Evolutionary conservation across 2,797 vertebrate species (phyloP).

Genomic region (Schizopygopsis malacanthus): DNA sequence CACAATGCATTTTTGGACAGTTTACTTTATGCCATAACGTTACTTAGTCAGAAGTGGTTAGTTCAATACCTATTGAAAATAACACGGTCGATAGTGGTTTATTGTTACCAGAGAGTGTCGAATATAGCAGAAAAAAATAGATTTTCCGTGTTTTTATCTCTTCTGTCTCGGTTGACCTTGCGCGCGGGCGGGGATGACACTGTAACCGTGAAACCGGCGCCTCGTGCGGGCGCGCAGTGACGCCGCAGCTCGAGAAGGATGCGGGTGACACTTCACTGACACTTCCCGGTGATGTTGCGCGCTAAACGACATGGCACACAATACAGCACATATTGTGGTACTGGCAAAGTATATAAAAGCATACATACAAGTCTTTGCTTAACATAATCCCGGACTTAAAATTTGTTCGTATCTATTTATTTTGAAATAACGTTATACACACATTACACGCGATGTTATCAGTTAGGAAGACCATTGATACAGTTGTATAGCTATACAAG

Average conservation of each 20-base stretch:
- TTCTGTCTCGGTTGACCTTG: slow-evolving; percentile 63
- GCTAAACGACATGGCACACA: neutral
- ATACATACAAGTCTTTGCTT: neutral
- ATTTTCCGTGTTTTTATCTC: neutral
- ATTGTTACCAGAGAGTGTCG: neutral
- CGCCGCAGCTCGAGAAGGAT: slow-evolving; percentile 44
- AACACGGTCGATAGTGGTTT: neutral
- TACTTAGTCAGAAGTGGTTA: neutral
- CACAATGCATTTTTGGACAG: neutral
- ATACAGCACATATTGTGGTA: neutral
- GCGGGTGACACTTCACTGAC: neutral
- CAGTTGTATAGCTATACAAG: neutral
- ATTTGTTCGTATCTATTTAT: neutral
- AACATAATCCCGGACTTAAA: neutral
- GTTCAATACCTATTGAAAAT: neutral
- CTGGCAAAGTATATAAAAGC: neutral
- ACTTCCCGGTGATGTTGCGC: neutral
- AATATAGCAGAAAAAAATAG: neutral
- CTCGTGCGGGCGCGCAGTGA: slow-evolving; percentile 52
- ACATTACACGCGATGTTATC: neutral
- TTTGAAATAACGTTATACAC: neutral
- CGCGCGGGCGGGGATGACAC: slow-evolving; percentile 54
- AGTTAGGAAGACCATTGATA: neutral
- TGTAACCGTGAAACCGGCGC: slow-evolving; percentile 53
- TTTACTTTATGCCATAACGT: neutral